These are phyloP conservation scores for Coptodon bakossiorum DNA, from an alignment of 2,113 vertebrate genomes.

Conservation along the genomic window DNA sequence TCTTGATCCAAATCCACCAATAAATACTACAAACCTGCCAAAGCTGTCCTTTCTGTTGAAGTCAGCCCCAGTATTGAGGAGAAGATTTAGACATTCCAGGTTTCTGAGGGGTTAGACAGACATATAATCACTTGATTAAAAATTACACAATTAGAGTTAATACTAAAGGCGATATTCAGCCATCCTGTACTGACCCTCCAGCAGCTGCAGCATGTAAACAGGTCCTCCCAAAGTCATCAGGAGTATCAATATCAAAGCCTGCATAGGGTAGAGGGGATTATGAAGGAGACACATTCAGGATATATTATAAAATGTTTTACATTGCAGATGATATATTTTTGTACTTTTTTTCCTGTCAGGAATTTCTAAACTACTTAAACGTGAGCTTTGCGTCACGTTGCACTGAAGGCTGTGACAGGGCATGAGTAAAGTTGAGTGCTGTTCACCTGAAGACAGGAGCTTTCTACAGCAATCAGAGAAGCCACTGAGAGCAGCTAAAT, in stretches of 20 bases:
- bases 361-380: background rate
- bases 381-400: background rate
- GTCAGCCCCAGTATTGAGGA: slow-evolving; percentile 94
- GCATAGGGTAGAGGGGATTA: background rate
- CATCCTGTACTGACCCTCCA: slow-evolving; percentile 83
- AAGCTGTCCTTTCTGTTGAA: slow-evolving; percentile 98
- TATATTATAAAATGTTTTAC: background rate
- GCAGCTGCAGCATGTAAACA: slow-evolving; percentile 98
- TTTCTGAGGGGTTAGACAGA: slow-evolving; percentile 73
- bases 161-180: background rate
- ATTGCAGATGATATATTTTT: background rate
- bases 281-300: background rate
- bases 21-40: slow-evolving; percentile 82
- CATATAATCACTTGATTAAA: background rate
- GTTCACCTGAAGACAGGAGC: slow-evolving; percentile 90
- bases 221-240: slow-evolving; percentile 97
- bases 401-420: background rate
- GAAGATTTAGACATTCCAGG: slow-evolving; percentile 96
- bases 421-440: background rate
- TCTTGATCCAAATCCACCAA: background rate
- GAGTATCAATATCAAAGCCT: slow-evolving; percentile 98
- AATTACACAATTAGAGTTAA: background rate
- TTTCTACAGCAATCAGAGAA: slow-evolving; percentile 99
- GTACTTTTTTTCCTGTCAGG: background rate
- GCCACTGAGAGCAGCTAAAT: slow-evolving; percentile 96